These are phyloP conservation scores for Pharmacophagus antenor DNA, from an alignment of 2,888 invertebrate species.

Conservation along the genomic window DNA sequence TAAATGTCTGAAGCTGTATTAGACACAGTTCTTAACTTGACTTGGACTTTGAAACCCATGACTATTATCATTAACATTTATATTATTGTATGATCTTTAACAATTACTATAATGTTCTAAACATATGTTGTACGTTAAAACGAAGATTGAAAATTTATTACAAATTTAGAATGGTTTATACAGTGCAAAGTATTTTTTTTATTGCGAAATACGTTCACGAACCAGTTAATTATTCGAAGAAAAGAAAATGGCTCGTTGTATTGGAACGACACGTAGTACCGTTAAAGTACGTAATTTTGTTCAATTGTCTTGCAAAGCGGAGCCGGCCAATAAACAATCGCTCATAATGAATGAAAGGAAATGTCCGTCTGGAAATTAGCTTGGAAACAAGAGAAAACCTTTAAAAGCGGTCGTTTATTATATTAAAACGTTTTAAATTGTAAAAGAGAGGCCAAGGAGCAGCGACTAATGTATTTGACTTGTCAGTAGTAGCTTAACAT, in stretches of 20 bases:
- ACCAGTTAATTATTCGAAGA: constrained; percentile 31
- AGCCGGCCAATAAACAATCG: constrained; percentile 76
- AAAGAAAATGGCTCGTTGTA: constrained; percentile 36
- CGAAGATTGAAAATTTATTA: not conserved
- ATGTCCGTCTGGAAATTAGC: constrained; percentile 77
- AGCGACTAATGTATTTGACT: constrained; percentile 64
- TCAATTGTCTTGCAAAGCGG: constrained; percentile 73
- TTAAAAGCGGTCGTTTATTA: constrained; percentile 73
- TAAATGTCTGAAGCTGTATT: no score
- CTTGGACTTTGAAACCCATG: no score
- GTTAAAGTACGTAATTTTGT: constrained; percentile 70
- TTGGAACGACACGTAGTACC: constrained; percentile 49
- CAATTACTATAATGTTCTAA: no score
- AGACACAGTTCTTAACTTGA: no score
- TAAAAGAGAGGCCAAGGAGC: constrained; percentile 50
- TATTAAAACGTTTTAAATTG: constrained; percentile 66
- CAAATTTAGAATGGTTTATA: not conserved
- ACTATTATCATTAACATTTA: no score
- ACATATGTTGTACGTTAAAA: no score
- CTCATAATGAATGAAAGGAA: constrained; percentile 80
- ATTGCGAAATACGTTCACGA: constrained; percentile 8
- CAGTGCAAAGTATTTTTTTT: constrained; percentile 1
- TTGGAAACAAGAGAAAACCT: constrained; percentile 77
- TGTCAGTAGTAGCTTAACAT: constrained; percentile 46
- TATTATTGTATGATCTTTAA: no score